phyloP scores from a whole-genome alignment of 1,140 invertebrate genomes.

The Diachasmimorpha longicaudata region DNA sequence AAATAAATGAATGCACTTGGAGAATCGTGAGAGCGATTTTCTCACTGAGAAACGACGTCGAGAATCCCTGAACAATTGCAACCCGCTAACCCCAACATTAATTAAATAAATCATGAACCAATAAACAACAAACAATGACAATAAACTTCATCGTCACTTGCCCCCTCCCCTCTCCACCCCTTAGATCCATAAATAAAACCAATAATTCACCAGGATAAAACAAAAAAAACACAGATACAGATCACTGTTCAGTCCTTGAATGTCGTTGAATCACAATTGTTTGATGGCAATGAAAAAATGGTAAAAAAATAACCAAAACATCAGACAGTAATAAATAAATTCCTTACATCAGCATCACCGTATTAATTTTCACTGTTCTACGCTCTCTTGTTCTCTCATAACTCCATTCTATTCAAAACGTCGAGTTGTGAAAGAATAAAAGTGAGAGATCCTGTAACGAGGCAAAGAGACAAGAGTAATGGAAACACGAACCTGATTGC shows the following conservation, averaged over 20 bases:
- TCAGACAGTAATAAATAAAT: neutral
- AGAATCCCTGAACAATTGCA: no score
- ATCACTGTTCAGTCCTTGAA: no score
- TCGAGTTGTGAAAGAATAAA: neutral
- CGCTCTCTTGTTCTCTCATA: neutral
- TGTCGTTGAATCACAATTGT: neutral
- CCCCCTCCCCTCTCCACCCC: no score
- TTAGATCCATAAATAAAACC: no score
- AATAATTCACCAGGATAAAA: no score
- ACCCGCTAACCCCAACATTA: neutral
- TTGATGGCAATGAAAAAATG: neutral
- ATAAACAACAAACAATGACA: no score
- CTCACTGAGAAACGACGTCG: neutral
- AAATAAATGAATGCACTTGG: neutral
- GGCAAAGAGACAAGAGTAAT: slow-evolving; percentile 38
- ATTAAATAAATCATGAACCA: neutral
- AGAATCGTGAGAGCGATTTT: neutral
- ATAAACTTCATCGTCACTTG: no score
- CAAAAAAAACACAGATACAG: no score
- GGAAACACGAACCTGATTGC: slow-evolving; percentile 52
- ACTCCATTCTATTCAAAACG: neutral
- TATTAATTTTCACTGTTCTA: neutral
- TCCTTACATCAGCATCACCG: neutral
- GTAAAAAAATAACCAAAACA: neutral
- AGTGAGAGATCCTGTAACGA: neutral